Evolutionary conservation across 2,888 invertebrate species (phyloP).

Genomic region (Ernsta delagoae): DNA sequence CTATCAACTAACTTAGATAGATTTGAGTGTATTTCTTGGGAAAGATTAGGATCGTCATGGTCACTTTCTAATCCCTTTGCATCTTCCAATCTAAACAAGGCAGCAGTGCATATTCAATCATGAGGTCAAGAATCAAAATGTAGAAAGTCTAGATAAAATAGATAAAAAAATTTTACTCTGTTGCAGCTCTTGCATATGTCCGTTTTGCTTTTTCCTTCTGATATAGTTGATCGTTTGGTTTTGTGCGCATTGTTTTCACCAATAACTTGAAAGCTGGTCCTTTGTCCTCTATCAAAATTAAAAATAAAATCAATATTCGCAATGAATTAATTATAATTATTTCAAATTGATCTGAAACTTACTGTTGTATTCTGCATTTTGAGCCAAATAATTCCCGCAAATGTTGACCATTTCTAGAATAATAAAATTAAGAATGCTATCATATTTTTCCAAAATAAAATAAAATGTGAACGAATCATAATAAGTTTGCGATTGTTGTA

Average conservation of each 20-base stretch:
- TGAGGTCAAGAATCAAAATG: neutral
- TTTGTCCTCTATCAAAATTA: conserved; percentile 63
- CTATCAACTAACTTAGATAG: conserved; percentile 51
- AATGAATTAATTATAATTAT: neutral
- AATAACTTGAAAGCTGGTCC: conserved; percentile 65
- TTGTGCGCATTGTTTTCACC: conserved; percentile 55
- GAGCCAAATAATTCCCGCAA: conserved; percentile 66
- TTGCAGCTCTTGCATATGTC: conserved; percentile 58
- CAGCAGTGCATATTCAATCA: neutral
- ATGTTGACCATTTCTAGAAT: conserved; percentile 68
- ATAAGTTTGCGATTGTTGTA: neutral
- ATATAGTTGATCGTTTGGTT: conserved; percentile 55
- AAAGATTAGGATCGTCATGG: conserved; percentile 65
- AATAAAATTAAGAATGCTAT: conserved; percentile 10
- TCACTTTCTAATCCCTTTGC: conserved; percentile 62
- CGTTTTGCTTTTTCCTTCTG: conserved; percentile 54
- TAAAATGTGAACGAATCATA: too few species aligned
- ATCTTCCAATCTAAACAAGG: conserved; percentile 54
- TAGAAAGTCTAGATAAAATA: neutral
- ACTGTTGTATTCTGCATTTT: conserved; percentile 70
- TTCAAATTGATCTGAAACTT: conserved; percentile 45
- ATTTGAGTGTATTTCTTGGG: conserved; percentile 57
- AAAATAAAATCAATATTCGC: conserved; percentile 1
- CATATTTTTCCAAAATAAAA: too few species aligned
- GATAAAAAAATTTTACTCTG: conserved; percentile 52